Evolutionary conservation across 2,888 invertebrate species (phyloP), one percentile per base, ranked within the genome.

Genomic region (Geotrupes spiniger): DNA sequence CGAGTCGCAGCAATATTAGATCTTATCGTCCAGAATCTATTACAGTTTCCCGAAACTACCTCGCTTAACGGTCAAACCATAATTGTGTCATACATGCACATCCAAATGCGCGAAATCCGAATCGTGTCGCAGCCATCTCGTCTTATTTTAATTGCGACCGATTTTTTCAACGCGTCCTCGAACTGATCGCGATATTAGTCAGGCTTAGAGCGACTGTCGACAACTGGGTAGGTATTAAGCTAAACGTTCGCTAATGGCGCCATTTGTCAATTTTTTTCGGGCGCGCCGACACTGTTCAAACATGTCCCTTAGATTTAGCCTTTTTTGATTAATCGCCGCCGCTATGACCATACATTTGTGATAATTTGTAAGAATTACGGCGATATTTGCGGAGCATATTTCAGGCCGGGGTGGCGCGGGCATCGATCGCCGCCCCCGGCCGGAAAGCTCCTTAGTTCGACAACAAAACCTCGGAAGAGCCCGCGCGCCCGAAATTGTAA

Each of bases 191-290:
- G 51, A 49, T 60, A 64, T 64, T 62, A 63, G 61, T 64, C 64
- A 64, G 62, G 64, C 63, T 64, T 64, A 64, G 55, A 53, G 46
- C 62, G 46, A 48, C 53, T 44, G 52, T 50, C 53, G 56, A 57
- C 52, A 49, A 51, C 53, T 46, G 49, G 50, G 49, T 42, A 63
- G 64, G 64, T 67, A 64, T 66, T 65, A 63, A 63, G 64, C 64
- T 64, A 65, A 65, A 62, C 61, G 65, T 59, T 61, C 60, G 60
- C 65, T 67, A 67, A 67, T 65, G 66, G 64, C 54, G 56, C 62
- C 59, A 65, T 66, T 67, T 67, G 64, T 67, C 66, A 67, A 59
- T 63, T 65, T 63, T 64, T 67, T 64, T 65, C 39, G 38, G 37
- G 21, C 38, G 21, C 27, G 26, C 39, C 26, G 39, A 26, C 26